Conservation (phyloP, 2,113 vertebrate species). For the Gobius niger region DNA sequence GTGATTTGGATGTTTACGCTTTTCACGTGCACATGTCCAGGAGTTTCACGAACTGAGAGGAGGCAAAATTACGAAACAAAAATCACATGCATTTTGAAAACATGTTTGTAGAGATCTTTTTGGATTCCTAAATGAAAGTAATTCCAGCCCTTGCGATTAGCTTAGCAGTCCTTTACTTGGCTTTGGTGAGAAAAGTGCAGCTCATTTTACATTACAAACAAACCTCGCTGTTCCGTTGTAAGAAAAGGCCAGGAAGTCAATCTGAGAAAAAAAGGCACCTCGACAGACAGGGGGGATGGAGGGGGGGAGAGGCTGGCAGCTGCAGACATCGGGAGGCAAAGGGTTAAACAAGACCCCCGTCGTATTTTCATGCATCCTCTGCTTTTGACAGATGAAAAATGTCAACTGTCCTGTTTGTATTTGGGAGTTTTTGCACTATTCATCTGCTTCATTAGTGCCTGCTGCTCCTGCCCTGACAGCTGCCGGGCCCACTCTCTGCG, state of each 20-base stretch:
- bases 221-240: neutral
- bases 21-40: no score
- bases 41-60: no score
- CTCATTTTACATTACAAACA: neutral
- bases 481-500: conserved; percentile 87
- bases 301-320: conserved; percentile 22
- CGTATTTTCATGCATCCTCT: conserved; percentile 99
- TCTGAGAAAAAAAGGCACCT: neutral
- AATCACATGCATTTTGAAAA: no score
- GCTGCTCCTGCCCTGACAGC: conserved; percentile 98
- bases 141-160: no score
- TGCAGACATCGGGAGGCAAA: conserved; percentile 83
- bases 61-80: no score
- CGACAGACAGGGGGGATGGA: neutral
- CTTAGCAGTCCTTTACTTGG: neutral
- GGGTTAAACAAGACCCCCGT: conserved; percentile 96
- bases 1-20: no score
- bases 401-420: conserved; percentile 99
- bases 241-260: neutral
- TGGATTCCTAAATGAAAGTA: no score
- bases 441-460: conserved; percentile 99
- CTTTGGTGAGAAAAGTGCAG: neutral
- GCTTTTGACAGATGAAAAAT: conserved; percentile 99
- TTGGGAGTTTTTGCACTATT: conserved; percentile 99
- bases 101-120: no score